Evolutionary conservation across 1,140 invertebrate species (phyloP), one percentile per base, ranked within the genome.

Genomic region (Zaprionus ornatus): DNA sequence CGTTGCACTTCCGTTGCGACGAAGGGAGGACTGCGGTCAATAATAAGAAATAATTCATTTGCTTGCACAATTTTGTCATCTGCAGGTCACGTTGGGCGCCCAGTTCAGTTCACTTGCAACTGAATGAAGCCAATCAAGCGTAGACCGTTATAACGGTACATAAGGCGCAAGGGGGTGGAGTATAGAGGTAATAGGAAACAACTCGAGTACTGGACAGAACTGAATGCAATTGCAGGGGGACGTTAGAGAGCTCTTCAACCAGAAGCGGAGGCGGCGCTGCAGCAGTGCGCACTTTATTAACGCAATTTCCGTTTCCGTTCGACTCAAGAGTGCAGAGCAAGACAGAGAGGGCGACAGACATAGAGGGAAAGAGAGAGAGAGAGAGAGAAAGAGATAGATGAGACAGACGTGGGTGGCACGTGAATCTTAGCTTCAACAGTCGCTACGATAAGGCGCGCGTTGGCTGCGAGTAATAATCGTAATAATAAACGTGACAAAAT

Each of bases 401-500:
- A 6, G 15, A 27, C 35, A 10, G 23, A n/a, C 2, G 23, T 17
- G 37, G 10, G 35, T 15, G 64, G 29, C 48, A 21, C 40, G 9
- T 52, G 35, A 10, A 23, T 27, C 4, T 82, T 40, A 64, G 64
- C 25, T 48, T 48, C 17, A 23, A 55, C 42, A 61, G 45, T 70
- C 68, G 23, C 63, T 62, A 40, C 52, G 54, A 66, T 67, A 73
- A 73, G 66, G 37, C 67, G 67, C 37, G 25, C 23, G 15, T 17
- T 17, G 35, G n/a, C 66, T 63, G 70, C 69, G 62, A 77, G 65
- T 76, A 77, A 86, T 82, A 85, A 82, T 82, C 70, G 75, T 68
- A 69, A 77, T 56, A 50, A 85, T 86, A 77, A 71, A 64, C 66
- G 70, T 74, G 76, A 66, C 79, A 69, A 81, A 84, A 85, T 85